Conservation (phyloP, 2,113 vertebrate species). For the Lasiurus cinereus region DNA sequence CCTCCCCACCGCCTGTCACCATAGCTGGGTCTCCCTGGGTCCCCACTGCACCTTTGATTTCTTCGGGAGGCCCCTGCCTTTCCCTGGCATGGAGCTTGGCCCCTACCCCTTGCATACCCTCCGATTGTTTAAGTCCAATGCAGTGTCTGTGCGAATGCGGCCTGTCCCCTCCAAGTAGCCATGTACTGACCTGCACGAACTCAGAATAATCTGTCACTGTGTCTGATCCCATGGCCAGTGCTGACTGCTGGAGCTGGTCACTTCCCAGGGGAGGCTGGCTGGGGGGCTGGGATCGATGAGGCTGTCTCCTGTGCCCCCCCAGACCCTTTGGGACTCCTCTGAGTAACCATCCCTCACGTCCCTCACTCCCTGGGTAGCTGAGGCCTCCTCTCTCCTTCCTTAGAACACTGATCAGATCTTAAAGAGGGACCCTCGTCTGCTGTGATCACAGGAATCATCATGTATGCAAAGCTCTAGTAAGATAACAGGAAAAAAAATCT, state of each 20-base stretch:
- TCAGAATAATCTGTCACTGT: not conserved
- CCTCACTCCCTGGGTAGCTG: fast-evolving
- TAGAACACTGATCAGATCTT: not conserved
- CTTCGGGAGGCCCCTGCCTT: not conserved
- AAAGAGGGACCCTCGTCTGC: not conserved
- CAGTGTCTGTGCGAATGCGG: fast-evolving
- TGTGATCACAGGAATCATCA: not conserved
- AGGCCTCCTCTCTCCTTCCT: not conserved
- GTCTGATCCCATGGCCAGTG: not conserved
- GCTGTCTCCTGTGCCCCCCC: not conserved
- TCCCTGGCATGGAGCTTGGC: not conserved
- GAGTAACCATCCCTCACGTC: not conserved
- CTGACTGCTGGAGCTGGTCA: not conserved
- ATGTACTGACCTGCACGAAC: too few species aligned
- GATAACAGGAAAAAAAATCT: not conserved
- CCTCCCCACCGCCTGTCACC: fast-evolving
- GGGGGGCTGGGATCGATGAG: not conserved
- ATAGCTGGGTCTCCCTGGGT: not conserved
- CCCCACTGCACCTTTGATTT: not conserved
- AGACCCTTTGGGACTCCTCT: not conserved
- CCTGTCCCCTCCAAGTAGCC: not conserved
- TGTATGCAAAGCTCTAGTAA: not conserved
- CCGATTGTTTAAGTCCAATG: not conserved
- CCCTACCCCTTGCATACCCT: not conserved
- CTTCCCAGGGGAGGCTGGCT: not conserved